Percentiles rank a stretch among this genome's conserved stretches.
These are phyloP conservation scores for Rhagonycha lutea DNA, from an alignment of 2,888 invertebrate species.

Conservation along the genomic window DNA sequence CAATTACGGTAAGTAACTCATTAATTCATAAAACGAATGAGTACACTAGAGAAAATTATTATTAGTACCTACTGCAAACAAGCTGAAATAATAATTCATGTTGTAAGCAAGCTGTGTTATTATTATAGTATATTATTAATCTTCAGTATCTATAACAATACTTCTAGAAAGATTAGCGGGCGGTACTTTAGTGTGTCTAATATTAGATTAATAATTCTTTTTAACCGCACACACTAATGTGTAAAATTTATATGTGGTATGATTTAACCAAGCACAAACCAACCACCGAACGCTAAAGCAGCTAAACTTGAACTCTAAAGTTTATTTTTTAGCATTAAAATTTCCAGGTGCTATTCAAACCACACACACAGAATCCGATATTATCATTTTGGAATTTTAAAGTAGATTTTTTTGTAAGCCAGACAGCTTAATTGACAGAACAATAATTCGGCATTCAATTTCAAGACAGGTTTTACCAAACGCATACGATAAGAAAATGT, in stretches of 20 bases:
- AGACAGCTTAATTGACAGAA: slow-evolving; percentile 23
- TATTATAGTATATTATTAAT: slow-evolving; percentile 15
- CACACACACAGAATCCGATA: slow-evolving; percentile 1
- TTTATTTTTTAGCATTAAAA: slow-evolving; percentile 5
- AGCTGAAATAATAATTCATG: slow-evolving; percentile 12
- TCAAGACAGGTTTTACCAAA: slow-evolving; percentile 14
- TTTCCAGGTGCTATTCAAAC: slow-evolving; percentile 6
- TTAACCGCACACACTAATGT: neutral
- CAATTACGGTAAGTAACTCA: neutral
- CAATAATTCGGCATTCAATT: slow-evolving; percentile 23
- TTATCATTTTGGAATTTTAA: slow-evolving; percentile 12
- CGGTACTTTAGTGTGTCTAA: slow-evolving; percentile 3
- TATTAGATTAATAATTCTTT: slow-evolving; percentile 12
- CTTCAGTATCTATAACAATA: slow-evolving; percentile 6
- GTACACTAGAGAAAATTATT: neutral
- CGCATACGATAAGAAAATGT: slow-evolving; percentile 18
- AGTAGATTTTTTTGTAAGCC: slow-evolving; percentile 5
- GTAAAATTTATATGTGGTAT: neutral
- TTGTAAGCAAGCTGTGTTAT: neutral
- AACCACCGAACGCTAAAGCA: neutral
- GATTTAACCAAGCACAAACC: neutral
- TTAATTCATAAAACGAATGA: slow-evolving; percentile 11
- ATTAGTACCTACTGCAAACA: neutral
- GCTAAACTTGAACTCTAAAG: neutral
- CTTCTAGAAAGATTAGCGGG: slow-evolving; percentile 15